phyloP scores from a whole-genome alignment of 2,797 vertebrate genomes.

The Acanthis flammea region DNA sequence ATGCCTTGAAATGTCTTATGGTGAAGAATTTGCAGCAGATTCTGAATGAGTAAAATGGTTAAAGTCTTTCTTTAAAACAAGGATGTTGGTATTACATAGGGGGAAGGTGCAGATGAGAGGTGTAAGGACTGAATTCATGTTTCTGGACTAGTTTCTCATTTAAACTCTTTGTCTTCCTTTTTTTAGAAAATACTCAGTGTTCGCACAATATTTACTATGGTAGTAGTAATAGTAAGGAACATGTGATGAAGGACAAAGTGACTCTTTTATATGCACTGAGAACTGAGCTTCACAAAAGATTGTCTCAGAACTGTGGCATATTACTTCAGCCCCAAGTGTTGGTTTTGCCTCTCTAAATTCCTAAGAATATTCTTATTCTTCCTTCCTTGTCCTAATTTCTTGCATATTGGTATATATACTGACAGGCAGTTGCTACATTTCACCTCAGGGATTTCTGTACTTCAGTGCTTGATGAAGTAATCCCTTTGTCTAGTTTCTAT shows the following conservation, averaged over 20 bases:
- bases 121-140: background rate
- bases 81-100: accelerated
- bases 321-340: background rate
- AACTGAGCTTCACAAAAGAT: background rate
- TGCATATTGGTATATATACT: background rate
- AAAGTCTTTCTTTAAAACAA: background rate
- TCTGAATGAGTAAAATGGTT: background rate
- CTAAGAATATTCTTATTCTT: background rate
- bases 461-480: background rate
- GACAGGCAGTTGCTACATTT: background rate
- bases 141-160: background rate
- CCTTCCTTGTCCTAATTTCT: background rate
- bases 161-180: background rate
- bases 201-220: background rate
- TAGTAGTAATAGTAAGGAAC: background rate
- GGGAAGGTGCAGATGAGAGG: background rate
- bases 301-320: background rate
- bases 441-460: background rate
- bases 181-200: background rate
- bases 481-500: background rate
- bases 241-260: background rate
- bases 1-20: background rate
- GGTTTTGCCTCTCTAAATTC: background rate
- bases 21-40: background rate
- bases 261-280: background rate